These are phyloP conservation scores for Xenus cinereus DNA, from an alignment of 2,113 vertebrate genomes.

Conservation along the genomic window DNA sequence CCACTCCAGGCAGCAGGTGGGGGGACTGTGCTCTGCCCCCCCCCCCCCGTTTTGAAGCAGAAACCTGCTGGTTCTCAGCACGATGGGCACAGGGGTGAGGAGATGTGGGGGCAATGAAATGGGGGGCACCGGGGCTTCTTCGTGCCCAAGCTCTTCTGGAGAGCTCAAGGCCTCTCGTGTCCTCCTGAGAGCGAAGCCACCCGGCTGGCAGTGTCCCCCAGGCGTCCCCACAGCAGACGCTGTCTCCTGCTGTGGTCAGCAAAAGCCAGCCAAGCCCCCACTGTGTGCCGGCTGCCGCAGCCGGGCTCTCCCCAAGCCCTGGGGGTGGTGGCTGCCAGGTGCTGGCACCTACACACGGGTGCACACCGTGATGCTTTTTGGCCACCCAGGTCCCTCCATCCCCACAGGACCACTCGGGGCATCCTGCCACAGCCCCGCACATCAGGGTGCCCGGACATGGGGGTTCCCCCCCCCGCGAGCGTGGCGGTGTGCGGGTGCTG, in stretches of 20 bases:
- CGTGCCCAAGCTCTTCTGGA: too few species aligned
- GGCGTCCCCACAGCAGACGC: background rate
- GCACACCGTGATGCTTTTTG: accelerated
- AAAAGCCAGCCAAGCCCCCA: background rate
- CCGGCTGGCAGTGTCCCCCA: background rate
- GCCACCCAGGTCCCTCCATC: accelerated
- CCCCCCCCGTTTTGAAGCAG: background rate
- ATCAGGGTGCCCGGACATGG: accelerated
- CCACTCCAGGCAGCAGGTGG: background rate
- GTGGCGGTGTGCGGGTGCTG: background rate
- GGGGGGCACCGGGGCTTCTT: background rate
- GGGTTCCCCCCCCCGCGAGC: background rate
- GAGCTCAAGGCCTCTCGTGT: too few species aligned
- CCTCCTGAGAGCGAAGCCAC: accelerated
- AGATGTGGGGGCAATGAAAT: background rate
- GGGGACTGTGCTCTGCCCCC: background rate
- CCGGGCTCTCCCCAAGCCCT: background rate
- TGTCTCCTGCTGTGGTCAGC: background rate
- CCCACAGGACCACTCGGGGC: accelerated
- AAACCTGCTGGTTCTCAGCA: background rate
- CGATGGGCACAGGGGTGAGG: too few species aligned
- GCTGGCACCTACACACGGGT: accelerated
- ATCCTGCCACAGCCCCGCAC: accelerated
- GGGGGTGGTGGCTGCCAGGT: background rate
- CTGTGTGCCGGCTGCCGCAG: background rate